Percentiles rank a stretch among this genome's conserved stretches.
phyloP scores from a whole-genome alignment of 1,140 invertebrate species.

The Drosophila obscura region DNA sequence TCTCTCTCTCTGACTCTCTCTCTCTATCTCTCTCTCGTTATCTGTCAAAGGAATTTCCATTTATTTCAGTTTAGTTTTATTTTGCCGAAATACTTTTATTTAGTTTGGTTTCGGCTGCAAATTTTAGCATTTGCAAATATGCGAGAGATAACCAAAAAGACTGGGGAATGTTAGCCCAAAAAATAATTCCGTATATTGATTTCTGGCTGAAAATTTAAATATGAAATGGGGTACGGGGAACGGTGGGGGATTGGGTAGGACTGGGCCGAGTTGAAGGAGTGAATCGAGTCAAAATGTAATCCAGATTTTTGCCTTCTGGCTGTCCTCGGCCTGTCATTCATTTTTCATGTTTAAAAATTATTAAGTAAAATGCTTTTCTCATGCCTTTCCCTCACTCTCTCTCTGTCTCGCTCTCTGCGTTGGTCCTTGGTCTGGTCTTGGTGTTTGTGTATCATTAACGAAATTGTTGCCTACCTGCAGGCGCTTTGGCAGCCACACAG shows the following conservation, averaged over 20 bases:
- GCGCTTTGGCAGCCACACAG: slow-evolving; percentile 36
- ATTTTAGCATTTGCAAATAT: background rate
- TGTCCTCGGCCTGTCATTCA: slow-evolving; percentile 30
- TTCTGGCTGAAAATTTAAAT: background rate
- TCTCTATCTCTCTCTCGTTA: too few relatives aligned
- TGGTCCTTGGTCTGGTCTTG: background rate
- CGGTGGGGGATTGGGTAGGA: too few relatives aligned
- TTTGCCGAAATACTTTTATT: background rate
- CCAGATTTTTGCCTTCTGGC: slow-evolving; percentile 8
- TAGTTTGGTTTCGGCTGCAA: background rate
- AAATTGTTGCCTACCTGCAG: slow-evolving; percentile 49
- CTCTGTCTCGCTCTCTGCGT: background rate
- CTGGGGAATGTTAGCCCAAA: background rate
- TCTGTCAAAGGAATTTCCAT: too few relatives aligned
- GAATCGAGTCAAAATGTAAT: background rate
- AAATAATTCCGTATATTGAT: slow-evolving; percentile 19
- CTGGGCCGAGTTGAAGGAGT: background rate
- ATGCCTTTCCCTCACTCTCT: background rate
- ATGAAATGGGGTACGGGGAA: too few relatives aligned
- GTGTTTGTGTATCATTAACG: slow-evolving; percentile 66
- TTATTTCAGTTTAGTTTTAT: slow-evolving; percentile 4
- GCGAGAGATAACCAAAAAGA: too few relatives aligned
- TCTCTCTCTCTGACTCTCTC: too few relatives aligned
- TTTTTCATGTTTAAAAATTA: slow-evolving; percentile 36
- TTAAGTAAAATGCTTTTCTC: slow-evolving; percentile 39